Evolutionary conservation across 2,113 vertebrate genomes (phyloP).

Genomic region (Strix aluco): DNA sequence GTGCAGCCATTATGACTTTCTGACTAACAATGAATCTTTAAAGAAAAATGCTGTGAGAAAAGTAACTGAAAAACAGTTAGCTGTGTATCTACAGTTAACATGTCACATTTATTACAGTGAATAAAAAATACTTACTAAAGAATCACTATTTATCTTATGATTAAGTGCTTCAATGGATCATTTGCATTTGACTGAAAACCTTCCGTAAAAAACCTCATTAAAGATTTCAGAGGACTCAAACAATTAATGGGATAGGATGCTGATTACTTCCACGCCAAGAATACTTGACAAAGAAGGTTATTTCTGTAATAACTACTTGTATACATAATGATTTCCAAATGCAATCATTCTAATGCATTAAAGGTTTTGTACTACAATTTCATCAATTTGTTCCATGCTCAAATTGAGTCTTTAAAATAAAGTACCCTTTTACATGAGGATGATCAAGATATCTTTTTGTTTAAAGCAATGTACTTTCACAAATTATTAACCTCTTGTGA

Average conservation of each 20-base stretch:
- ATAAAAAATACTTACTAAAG: background rate
- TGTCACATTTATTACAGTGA: background rate
- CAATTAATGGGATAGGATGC: conserved; percentile 60
- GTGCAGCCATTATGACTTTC: background rate
- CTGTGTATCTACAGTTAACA: background rate
- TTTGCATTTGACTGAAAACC: conserved; percentile 64
- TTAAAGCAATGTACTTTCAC: background rate
- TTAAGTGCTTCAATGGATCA: conserved; percentile 61
- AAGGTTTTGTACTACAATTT: conserved; percentile 42
- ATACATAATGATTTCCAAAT: conserved; percentile 56
- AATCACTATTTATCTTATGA: conserved; percentile 46
- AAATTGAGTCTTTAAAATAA: conserved; percentile 52
- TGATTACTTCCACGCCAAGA: conserved; percentile 61
- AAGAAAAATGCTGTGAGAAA: conserved; percentile 34
- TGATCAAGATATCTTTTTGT: background rate
- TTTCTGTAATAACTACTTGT: conserved; percentile 59
- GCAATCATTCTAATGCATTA: conserved; percentile 43
- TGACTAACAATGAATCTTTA: background rate
- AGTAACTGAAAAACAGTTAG: background rate
- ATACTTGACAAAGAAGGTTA: conserved; percentile 58
- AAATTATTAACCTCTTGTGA: conserved; percentile 11
- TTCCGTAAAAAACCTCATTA: conserved; percentile 39
- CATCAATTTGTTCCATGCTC: conserved; percentile 44
- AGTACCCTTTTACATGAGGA: conserved; percentile 27
- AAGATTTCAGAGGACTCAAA: conserved; percentile 67